These are phyloP conservation scores for Pseudolaguvia tuberculata DNA, from an alignment of 2,113 vertebrate genomes.

Conservation along the genomic window DNA sequence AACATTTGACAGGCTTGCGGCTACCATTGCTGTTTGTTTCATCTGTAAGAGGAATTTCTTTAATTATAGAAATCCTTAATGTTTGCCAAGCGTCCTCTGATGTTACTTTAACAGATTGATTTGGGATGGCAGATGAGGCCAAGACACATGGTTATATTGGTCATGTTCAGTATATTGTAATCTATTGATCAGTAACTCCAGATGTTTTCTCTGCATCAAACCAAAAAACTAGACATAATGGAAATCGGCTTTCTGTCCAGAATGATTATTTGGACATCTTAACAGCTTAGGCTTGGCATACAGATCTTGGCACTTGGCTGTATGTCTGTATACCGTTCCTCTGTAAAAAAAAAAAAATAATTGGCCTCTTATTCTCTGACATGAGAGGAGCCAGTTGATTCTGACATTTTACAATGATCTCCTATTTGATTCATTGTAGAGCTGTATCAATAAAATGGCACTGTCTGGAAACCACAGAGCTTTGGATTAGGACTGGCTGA, in stretches of 20 bases:
- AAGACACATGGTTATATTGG: not conserved
- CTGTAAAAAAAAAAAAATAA: too few relatives aligned
- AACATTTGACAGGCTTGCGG: slow-evolving; percentile 5
- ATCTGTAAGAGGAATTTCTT: not conserved
- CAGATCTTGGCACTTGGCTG: not conserved
- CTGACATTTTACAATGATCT: not conserved
- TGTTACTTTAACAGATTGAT: not conserved
- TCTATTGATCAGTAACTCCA: not conserved
- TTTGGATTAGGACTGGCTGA: not conserved
- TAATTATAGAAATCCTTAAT: not conserved
- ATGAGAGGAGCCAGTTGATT: not conserved
- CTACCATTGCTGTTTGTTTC: not conserved
- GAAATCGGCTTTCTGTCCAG: not conserved
- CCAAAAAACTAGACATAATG: not conserved
- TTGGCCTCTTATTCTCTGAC: too few relatives aligned
- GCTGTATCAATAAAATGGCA: too few relatives aligned
- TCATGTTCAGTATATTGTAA: not conserved
- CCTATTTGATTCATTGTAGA: not conserved
- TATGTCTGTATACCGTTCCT: not conserved
- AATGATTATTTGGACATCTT: slow-evolving; percentile 2
- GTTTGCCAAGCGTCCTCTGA: not conserved
- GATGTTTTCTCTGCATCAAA: not conserved
- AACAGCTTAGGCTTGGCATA: not conserved
- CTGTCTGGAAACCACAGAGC: too few relatives aligned
- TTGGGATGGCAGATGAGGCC: too few relatives aligned